A percentile compares a stretch with the other conserved stretches of the same genome.
Evolutionary conservation across 2,113 vertebrate species (phyloP).

Genomic region (Centropus unirufus): DNA sequence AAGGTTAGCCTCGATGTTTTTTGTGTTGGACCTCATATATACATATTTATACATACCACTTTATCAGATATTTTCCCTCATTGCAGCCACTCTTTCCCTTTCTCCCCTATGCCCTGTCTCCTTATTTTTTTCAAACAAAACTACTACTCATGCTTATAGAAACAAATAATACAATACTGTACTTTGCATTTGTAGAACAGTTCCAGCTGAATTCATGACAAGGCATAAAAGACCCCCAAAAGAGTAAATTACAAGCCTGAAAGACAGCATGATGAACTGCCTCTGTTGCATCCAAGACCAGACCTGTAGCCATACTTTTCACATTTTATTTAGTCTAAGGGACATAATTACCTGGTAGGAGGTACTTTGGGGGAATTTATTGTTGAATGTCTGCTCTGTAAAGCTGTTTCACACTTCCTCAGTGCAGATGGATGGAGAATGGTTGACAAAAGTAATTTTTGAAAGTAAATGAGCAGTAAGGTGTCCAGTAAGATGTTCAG

Average conservation of each 20-base stretch:
- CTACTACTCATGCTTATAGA: neutral
- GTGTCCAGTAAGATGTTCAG: neutral
- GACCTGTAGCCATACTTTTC: neutral
- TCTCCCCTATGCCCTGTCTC: accelerated
- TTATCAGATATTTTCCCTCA: neutral
- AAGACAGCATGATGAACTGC: neutral
- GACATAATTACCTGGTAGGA: neutral
- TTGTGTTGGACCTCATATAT: too few species aligned
- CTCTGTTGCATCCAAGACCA: neutral
- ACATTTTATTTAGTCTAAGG: neutral
- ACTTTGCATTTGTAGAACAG: neutral
- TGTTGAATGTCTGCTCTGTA: neutral
- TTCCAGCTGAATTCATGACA: neutral
- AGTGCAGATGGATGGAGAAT: neutral
- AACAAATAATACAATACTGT: neutral
- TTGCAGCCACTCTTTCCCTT: neutral
- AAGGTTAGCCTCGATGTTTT: too few species aligned
- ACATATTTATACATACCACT: too few species aligned
- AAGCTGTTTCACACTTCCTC: neutral
- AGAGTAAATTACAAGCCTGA: neutral
- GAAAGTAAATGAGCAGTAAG: neutral
- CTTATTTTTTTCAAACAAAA: neutral
- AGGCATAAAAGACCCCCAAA: neutral
- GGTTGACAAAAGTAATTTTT: neutral
- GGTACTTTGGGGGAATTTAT: neutral